phyloP scores from a whole-genome alignment of 2,113 vertebrate genomes.

The Eidolon helvum region DNA sequence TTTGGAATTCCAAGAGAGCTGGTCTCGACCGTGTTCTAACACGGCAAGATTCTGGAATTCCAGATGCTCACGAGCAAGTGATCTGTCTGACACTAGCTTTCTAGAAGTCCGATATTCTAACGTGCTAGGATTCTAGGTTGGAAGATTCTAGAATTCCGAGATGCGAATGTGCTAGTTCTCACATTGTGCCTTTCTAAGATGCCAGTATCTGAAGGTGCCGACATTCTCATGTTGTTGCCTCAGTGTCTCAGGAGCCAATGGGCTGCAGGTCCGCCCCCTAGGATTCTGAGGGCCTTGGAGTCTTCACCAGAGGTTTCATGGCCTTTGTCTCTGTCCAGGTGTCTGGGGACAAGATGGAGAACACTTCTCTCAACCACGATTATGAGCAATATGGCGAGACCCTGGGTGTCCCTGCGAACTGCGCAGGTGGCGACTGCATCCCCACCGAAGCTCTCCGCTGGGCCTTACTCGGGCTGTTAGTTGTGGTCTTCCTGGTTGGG shows the following conservation, averaged over 20 bases:
- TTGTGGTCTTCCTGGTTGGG: slow-evolving; percentile 86
- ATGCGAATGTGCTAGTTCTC: neutral
- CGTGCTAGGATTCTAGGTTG: neutral
- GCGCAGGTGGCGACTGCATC: accelerated
- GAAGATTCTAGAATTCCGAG: neutral
- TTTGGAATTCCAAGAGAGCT: neutral
- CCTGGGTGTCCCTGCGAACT: accelerated
- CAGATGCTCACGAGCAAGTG: no score
- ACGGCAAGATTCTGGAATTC: neutral
- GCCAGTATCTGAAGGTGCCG: accelerated
- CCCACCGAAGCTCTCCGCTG: neutral
- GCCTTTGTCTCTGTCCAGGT: neutral
- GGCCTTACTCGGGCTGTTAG: slow-evolving; percentile 80
- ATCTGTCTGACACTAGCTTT: neutral
- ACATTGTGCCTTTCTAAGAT: neutral
- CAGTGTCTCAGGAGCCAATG: accelerated
- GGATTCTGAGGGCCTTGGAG: accelerated
- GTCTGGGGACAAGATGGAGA: neutral
- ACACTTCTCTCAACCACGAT: accelerated
- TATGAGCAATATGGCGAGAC: accelerated
- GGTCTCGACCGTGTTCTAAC: neutral
- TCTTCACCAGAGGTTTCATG: accelerated
- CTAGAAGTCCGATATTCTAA: neutral
- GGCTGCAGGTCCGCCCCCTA: neutral
- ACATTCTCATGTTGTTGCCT: accelerated